These are phyloP conservation scores for Ptiloglossa arizonensis DNA, from an alignment of 1,140 invertebrate species.

Conservation along the genomic window DNA sequence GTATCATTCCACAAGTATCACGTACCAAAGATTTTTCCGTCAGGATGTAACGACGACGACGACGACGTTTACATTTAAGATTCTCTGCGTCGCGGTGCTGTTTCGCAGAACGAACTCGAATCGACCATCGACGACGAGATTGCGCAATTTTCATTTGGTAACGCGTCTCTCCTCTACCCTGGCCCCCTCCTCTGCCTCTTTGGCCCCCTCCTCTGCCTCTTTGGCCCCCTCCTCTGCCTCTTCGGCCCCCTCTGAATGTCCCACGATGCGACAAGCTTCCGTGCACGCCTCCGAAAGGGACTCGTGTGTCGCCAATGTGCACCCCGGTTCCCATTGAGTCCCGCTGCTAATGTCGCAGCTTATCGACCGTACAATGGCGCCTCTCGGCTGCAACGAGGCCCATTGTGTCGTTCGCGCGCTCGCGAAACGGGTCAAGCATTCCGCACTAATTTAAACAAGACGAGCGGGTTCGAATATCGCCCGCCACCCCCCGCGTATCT, in stretches of 20 bases:
- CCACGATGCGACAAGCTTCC: no score
- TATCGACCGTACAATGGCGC: constrained; percentile 56
- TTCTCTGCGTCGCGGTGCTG: neutral
- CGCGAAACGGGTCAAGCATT: constrained; percentile 40
- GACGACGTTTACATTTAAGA: no score
- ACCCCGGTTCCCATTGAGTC: constrained; percentile 10
- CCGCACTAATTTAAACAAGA: constrained; percentile 57
- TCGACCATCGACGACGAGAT: constrained; percentile 24
- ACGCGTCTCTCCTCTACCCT: neutral
- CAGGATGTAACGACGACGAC: neutral
- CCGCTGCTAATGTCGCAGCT: constrained; percentile 35
- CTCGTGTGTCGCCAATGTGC: constrained; percentile 11
- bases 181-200: no score
- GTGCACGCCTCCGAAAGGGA: neutral
- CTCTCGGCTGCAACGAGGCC: constrained; percentile 29
- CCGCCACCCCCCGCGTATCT: neutral
- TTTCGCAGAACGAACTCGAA: constrained; percentile 21
- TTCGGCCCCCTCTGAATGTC: no score
- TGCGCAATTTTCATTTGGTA: constrained; percentile 35
- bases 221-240: no score
- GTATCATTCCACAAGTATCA: neutral
- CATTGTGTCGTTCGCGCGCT: constrained; percentile 44
- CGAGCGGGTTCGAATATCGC: neutral
- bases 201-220: no score
- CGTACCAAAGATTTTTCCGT: neutral